phyloP scores from a whole-genome alignment of 2,888 invertebrate species.

The Drosophila barbarae region DNA sequence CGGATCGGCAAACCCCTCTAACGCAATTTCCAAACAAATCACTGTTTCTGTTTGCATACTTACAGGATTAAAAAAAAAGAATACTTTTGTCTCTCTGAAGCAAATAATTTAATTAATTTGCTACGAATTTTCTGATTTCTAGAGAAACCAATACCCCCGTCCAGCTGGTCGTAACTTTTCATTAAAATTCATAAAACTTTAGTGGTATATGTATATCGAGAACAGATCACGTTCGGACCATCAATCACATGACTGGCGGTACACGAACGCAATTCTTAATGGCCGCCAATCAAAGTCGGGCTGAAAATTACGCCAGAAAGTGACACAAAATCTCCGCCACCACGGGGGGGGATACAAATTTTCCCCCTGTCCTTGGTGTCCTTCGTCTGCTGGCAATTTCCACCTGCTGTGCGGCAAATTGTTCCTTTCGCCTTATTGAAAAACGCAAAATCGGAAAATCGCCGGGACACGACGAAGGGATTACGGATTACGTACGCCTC shows the following conservation, averaged over 20 bases:
- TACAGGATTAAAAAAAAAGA: neutral
- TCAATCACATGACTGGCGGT: slow-evolving; percentile 61
- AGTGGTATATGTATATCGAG: slow-evolving; percentile 30
- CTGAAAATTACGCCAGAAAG: slow-evolving; percentile 59
- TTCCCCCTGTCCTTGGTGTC: slow-evolving; percentile 27
- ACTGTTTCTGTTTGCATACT: neutral
- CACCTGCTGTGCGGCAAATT: slow-evolving; percentile 69
- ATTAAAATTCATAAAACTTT: slow-evolving; percentile 52
- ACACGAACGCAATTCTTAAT: slow-evolving; percentile 59
- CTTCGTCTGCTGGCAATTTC: slow-evolving; percentile 22
- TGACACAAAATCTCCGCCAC: slow-evolving; percentile 55
- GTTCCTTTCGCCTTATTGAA: slow-evolving; percentile 53
- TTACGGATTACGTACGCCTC: slow-evolving; percentile 32
- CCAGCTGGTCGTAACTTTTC: slow-evolving; percentile 30
- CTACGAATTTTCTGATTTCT: neutral
- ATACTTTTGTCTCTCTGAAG: neutral
- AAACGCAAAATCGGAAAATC: slow-evolving; percentile 43
- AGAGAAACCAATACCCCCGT: neutral
- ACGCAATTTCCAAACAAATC: neutral
- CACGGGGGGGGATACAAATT: slow-evolving; percentile 21
- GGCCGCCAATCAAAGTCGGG: slow-evolving; percentile 65
- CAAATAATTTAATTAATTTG: slow-evolving; percentile 11
- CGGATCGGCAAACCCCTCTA: neutral
- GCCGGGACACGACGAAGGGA: slow-evolving; percentile 32
- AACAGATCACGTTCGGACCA: slow-evolving; percentile 55